Evolutionary conservation across 2,113 vertebrate genomes (phyloP), one percentile per base, ranked within the genome.

Genomic region (Chloropsis hardwickii): DNA sequence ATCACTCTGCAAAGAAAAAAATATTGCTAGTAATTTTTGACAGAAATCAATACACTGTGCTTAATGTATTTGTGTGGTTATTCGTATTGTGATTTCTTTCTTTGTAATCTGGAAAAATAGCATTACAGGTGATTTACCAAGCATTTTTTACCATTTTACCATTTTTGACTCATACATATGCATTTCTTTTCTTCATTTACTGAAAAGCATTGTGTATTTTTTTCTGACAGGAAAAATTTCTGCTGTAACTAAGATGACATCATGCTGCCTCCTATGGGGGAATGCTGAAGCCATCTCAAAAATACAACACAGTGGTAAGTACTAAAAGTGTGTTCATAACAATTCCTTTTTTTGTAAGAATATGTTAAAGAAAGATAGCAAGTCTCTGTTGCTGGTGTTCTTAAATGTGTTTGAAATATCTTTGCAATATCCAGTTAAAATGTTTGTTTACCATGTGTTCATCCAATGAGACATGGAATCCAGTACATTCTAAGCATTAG

Each of bases 161-260:
- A 12, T 57, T 56, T 88, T 8, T 76, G 27, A 45, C 33, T 62
- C 7, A 25, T 28, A 42, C 50, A 21, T 8, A 11, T 40, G 7
- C 3, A 6, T 19, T 47, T 58, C 37, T 81, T 86, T 33, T 5
- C 37, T 69, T 82, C 8, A 40, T 73, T 87, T 47, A 39, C 45
- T 54, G 42, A 94, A 69, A 4, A 67, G 6, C 27, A 48, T 12
- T 67, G 3, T 74, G 4, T 76, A 20, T 65, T 83, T 95, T n/a
- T 56, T 88, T 35, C 76, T 64, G 31, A 85, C 16, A 98, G 95
- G 81, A 50, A 70, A 42, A 48, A 60, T 11, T 31, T 58, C 79
- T 94, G 15, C 78, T 96, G 13, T 88, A 53, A 90, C 53, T 95
- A 85, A 88, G 92, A 94, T 90, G 83, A 47, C 28, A 28, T 64